These are phyloP conservation scores for Sinella curviseta DNA, from an alignment of 1,140 invertebrate genomes.

Conservation along the genomic window DNA sequence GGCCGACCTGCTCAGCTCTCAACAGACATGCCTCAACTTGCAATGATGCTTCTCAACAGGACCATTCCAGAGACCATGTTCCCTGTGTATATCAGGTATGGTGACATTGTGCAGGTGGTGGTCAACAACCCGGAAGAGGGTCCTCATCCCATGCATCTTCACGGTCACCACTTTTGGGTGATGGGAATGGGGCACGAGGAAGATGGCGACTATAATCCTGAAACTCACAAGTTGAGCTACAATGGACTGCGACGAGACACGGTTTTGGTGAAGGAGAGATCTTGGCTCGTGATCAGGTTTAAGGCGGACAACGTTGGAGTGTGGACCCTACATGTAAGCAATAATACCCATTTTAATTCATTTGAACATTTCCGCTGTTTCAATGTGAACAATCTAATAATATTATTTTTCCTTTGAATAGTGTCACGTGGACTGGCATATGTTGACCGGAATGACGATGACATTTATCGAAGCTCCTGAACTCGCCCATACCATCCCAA, in stretches of 20 bases:
- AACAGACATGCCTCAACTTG: background rate
- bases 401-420: too few relatives aligned
- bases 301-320: conserved; percentile 34
- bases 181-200: conserved; percentile 22
- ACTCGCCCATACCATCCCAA: background rate
- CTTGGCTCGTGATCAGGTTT: conserved; percentile 31
- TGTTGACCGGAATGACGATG: conserved; percentile 1
- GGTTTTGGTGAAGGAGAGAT: background rate
- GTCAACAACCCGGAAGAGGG: conserved; percentile 28
- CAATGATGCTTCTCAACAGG: background rate
- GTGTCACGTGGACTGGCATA: conserved; percentile 27
- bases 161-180: conserved; percentile 39
- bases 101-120: conserved; percentile 28
- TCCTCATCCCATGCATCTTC: conserved; percentile 38
- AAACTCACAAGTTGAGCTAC: background rate
- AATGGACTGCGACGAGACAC: conserved; percentile 26
- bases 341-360: background rate
- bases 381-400: background rate
- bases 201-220: background rate
- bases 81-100: background rate
- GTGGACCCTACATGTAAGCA: conserved; percentile 34
- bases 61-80: background rate
- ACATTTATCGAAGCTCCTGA: conserved; percentile 19
- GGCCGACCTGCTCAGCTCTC: background rate
- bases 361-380: background rate